Evolutionary conservation across 1,140 invertebrate species (phyloP).

Genomic region (Heliconius melpomene): DNA sequence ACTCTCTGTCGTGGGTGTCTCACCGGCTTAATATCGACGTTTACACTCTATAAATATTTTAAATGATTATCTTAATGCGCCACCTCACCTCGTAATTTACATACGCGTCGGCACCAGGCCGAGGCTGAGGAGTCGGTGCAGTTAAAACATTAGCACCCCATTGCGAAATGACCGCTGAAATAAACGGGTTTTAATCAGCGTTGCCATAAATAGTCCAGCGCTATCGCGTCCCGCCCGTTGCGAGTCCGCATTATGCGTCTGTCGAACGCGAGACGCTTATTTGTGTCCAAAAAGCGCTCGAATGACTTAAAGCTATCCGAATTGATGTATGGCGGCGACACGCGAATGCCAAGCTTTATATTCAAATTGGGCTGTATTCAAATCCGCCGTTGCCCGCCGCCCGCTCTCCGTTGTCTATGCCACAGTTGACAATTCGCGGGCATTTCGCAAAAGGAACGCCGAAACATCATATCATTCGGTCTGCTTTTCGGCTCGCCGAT

Average conservation of each 20-base stretch:
- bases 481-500: constrained; percentile 73
- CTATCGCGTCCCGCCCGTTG: constrained; percentile 27
- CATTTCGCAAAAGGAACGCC: constrained; percentile 72
- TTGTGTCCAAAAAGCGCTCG: constrained; percentile 77
- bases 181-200: constrained; percentile 49
- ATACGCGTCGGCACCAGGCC: constrained; percentile 39
- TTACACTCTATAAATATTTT: constrained; percentile 79
- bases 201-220: constrained; percentile 53
- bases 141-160: constrained; percentile 58
- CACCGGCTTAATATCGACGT: constrained; percentile 70
- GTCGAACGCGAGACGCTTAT: constrained; percentile 73
- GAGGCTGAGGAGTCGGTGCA: constrained; percentile 30
- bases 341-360: constrained; percentile 76
- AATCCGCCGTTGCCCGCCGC: constrained; percentile 65
- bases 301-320: constrained; percentile 72
- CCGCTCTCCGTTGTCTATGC: constrained; percentile 71
- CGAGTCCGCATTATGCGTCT: constrained; percentile 64
- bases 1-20: constrained; percentile 72
- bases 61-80: constrained; percentile 72
- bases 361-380: constrained; percentile 76
- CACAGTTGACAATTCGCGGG: constrained; percentile 73
- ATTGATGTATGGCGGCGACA: constrained; percentile 75
- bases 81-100: constrained; percentile 60
- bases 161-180: constrained; percentile 48
- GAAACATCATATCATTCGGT: constrained; percentile 72